phyloP scores from a whole-genome alignment of 2,113 vertebrate species.

The Apeltes quadracus region DNA sequence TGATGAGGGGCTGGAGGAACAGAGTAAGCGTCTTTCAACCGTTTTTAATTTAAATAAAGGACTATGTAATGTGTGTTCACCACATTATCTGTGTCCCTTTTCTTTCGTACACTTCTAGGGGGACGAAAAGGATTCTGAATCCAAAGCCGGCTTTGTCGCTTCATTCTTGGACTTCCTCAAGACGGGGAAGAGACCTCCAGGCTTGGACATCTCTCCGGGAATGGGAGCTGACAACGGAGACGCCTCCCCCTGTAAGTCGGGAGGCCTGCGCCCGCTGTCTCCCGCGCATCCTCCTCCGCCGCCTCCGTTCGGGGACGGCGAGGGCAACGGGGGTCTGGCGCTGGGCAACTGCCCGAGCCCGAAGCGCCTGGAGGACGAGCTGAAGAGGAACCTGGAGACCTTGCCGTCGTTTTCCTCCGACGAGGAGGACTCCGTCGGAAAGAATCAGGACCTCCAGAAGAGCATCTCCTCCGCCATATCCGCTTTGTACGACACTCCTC shows the following conservation, averaged over 20 bases:
- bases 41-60: background rate
- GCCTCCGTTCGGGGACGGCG: slow-evolving; percentile 76
- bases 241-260: slow-evolving; percentile 77
- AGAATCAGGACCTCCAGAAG: slow-evolving; percentile 95
- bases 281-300: slow-evolving; percentile 70
- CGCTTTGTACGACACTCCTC: slow-evolving; percentile 89
- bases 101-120: slow-evolving; percentile 73
- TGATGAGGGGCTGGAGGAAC: slow-evolving; percentile 68
- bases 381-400: slow-evolving; percentile 92
- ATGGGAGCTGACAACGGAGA: slow-evolving; percentile 77
- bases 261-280: slow-evolving; percentile 73
- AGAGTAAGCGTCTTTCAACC: too few species aligned
- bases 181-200: slow-evolving; percentile 87
- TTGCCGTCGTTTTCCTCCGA: slow-evolving; percentile 92
- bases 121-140: slow-evolving; percentile 90
- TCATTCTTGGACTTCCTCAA: slow-evolving; percentile 95
- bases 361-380: slow-evolving; percentile 89
- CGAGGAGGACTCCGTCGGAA: slow-evolving; percentile 92
- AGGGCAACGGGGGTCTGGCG: slow-evolving; percentile 85
- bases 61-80: background rate
- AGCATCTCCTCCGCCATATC: slow-evolving; percentile 95
- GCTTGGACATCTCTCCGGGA: slow-evolving; percentile 77
- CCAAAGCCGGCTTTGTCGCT: slow-evolving; percentile 92
- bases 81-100: background rate
- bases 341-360: slow-evolving; percentile 88